Evolutionary conservation across 1,140 invertebrate species (phyloP).

Genomic region (Zaprionus inermis): DNA sequence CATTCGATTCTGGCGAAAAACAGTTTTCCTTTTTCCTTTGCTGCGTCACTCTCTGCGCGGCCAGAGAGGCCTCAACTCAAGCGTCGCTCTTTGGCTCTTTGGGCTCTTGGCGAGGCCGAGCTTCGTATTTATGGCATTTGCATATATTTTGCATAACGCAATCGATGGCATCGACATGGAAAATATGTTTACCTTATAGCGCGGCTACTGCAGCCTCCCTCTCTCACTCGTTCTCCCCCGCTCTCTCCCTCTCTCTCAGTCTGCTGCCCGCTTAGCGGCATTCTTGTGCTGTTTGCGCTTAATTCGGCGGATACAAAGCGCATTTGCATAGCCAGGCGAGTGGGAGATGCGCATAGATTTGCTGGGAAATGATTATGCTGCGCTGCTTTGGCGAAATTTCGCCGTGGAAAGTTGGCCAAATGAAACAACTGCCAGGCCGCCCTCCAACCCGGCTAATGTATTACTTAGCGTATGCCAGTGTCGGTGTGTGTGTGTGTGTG

Average conservation of each 20-base stretch:
- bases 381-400: slow-evolving; percentile 51
- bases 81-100: slow-evolving; percentile 33
- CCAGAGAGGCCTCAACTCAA: slow-evolving; percentile 23
- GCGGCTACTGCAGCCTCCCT: slow-evolving; percentile 27
- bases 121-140: slow-evolving; percentile 82
- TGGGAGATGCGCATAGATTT: slow-evolving; percentile 78
- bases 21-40: slow-evolving; percentile 54
- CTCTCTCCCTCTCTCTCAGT: neutral
- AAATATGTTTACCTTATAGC: slow-evolving; percentile 74
- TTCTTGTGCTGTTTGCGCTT: slow-evolving; percentile 53
- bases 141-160: slow-evolving; percentile 84
- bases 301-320: slow-evolving; percentile 74
- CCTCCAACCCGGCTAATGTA: slow-evolving; percentile 65
- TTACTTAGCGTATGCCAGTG: slow-evolving; percentile 23
- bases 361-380: slow-evolving; percentile 75
- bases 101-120: slow-evolving; percentile 28
- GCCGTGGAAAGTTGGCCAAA: slow-evolving; percentile 73
- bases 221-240: slow-evolving; percentile 7
- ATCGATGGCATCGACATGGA: slow-evolving; percentile 84
- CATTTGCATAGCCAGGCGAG: slow-evolving; percentile 66
- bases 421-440: slow-evolving; percentile 47
- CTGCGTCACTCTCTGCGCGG: slow-evolving; percentile 36
- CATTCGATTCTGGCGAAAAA: slow-evolving; percentile 55
- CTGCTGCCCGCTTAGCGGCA: slow-evolving; percentile 25
- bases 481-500: neutral